Conservation (phyloP, 2,113 vertebrate genomes). For the Nothoprocta pentlandii region DNA sequence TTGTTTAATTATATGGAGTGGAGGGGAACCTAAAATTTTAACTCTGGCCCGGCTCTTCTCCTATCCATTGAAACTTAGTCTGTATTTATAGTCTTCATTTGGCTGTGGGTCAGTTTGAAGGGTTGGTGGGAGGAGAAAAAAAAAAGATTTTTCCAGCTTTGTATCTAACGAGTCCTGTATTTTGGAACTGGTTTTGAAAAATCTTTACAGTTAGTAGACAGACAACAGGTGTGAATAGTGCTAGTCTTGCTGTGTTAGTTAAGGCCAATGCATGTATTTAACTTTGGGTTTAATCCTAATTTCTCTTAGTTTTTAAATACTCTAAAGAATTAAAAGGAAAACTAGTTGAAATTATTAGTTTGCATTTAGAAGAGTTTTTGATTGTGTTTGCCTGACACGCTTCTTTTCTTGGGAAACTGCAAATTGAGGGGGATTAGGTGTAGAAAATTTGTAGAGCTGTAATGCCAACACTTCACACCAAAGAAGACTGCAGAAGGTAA, state of each 20-base stretch:
- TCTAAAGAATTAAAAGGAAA: not conserved
- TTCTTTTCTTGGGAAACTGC: conserved; percentile 31
- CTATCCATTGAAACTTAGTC: not conserved
- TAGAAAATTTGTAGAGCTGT: conserved; percentile 18
- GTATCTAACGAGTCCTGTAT: not conserved
- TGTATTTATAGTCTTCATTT: not conserved
- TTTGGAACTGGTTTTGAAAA: not conserved
- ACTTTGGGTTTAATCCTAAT: conserved; percentile 47
- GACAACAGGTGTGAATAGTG: conserved; percentile 18
- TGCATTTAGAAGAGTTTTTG: conserved; percentile 35
- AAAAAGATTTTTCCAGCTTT: not conserved
- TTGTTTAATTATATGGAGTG: not conserved
- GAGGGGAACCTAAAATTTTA: not conserved
- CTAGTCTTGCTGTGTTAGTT: conserved; percentile 41
- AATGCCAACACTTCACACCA: conserved; percentile 49
- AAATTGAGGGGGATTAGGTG: conserved; percentile 46
- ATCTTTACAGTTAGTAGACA: not conserved
- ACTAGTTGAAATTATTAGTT: conserved; percentile 32
- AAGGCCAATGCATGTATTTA: conserved; percentile 49
- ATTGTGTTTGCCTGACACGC: not conserved
- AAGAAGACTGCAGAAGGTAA: conserved; percentile 62
- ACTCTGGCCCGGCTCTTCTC: not conserved
- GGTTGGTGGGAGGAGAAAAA: not conserved
- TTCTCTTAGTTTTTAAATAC: conserved; percentile 24
- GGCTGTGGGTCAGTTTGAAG: not conserved